phyloP scores from a whole-genome alignment of 2,113 vertebrate species.

The Pelecanus crispus region DNA sequence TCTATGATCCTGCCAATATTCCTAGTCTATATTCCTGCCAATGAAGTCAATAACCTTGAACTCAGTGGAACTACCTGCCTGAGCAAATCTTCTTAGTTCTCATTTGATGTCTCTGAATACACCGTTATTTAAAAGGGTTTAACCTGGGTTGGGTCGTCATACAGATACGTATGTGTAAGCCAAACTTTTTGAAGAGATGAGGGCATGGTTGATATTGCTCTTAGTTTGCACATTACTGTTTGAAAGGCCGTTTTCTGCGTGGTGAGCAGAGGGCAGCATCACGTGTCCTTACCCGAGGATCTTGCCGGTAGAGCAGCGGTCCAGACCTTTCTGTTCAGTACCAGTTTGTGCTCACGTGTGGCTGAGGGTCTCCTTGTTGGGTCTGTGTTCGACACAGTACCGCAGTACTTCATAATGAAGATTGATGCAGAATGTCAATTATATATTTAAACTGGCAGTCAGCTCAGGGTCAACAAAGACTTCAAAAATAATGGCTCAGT shows the following conservation, averaged over 20 bases:
- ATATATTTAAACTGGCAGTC: neutral
- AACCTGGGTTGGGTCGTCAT: neutral
- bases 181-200: neutral
- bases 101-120: neutral
- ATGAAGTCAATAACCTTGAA: neutral
- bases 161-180: accelerated
- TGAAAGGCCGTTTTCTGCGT: neutral
- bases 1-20: neutral
- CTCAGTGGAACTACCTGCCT: neutral
- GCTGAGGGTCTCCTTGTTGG: neutral
- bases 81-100: neutral
- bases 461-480: neutral
- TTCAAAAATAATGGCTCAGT: neutral
- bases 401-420: neutral
- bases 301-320: accelerated
- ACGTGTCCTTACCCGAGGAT: accelerated
- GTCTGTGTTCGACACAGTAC: accelerated
- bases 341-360: accelerated
- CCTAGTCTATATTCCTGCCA: neutral
- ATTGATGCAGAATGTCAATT: neutral
- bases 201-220: neutral
- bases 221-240: neutral
- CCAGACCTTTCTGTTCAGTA: accelerated
- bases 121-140: neutral
- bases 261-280: neutral